Conservation (phyloP, 2,113 vertebrate species). For the Zosterops pallidus region DNA sequence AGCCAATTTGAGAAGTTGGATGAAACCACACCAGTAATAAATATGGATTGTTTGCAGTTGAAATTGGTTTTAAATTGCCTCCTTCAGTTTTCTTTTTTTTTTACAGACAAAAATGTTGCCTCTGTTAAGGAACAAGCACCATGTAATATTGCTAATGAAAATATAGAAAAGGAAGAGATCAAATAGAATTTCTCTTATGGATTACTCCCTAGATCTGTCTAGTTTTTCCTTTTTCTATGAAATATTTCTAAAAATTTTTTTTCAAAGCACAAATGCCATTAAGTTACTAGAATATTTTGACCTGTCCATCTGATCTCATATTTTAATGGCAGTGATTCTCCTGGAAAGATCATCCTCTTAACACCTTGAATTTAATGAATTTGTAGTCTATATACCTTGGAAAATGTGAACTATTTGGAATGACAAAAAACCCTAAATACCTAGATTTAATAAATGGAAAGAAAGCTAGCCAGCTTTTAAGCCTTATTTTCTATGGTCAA, state of each 20-base stretch:
- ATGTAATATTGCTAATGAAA: neutral
- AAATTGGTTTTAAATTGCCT: constrained; percentile 11
- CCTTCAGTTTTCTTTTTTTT: neutral
- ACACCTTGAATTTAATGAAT: neutral
- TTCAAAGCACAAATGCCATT: neutral
- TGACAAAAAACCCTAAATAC: neutral
- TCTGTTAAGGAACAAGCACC: neutral
- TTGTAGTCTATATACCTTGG: neutral
- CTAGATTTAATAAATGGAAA: neutral
- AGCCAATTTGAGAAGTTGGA: neutral
- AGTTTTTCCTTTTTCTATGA: neutral
- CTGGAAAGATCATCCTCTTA: neutral
- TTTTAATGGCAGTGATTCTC: neutral
- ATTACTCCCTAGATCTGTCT: neutral
- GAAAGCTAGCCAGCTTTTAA: neutral
- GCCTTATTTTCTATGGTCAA: neutral
- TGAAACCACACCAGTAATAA: constrained; percentile 7
- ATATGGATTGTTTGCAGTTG: neutral
- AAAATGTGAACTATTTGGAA: neutral
- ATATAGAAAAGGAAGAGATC: neutral
- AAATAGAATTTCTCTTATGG: neutral
- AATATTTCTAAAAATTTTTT: neutral
- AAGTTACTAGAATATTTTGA: neutral
- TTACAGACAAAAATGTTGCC: neutral
- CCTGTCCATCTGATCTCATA: neutral